Percentiles rank a stretch among this genome's conserved stretches.
Conservation (phyloP, 23 tunicate species). For the Oikopleura dioica region DNA sequence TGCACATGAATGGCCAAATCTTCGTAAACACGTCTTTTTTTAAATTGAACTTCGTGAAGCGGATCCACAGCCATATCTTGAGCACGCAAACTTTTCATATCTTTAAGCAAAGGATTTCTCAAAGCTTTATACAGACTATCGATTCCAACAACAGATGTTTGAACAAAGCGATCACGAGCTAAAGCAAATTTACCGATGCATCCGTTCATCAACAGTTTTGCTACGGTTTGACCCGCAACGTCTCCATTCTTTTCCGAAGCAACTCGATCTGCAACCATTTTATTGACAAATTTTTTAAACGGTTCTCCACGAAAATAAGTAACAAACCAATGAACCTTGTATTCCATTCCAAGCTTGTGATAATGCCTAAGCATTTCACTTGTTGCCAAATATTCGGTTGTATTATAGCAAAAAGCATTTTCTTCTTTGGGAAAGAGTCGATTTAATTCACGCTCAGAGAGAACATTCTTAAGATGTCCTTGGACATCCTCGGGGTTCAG, state of each 20-base stretch:
- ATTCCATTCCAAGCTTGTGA: background rate
- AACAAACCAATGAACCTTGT: background rate
- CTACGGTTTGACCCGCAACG: too few species aligned
- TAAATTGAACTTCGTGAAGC: background rate
- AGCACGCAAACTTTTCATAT: background rate
- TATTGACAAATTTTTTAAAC: background rate
- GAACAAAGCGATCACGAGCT: background rate
- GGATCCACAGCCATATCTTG: background rate
- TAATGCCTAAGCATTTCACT: background rate
- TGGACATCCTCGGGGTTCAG: background rate
- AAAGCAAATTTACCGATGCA: background rate
- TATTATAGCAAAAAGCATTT: background rate
- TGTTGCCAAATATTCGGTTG: background rate
- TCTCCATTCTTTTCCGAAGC: background rate
- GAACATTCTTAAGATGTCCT: background rate
- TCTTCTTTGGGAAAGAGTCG: background rate
- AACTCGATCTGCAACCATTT: background rate
- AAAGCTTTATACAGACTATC: background rate
- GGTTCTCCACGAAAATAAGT: background rate
- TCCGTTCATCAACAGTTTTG: background rate
- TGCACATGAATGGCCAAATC: background rate
- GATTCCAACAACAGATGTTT: background rate
- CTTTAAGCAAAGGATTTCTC: background rate
- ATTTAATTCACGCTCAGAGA: background rate
- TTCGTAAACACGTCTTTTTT: background rate